Base-by-base conservation (phyloP, 2,113 vertebrate genomes). In the Etia nguti region DNA sequence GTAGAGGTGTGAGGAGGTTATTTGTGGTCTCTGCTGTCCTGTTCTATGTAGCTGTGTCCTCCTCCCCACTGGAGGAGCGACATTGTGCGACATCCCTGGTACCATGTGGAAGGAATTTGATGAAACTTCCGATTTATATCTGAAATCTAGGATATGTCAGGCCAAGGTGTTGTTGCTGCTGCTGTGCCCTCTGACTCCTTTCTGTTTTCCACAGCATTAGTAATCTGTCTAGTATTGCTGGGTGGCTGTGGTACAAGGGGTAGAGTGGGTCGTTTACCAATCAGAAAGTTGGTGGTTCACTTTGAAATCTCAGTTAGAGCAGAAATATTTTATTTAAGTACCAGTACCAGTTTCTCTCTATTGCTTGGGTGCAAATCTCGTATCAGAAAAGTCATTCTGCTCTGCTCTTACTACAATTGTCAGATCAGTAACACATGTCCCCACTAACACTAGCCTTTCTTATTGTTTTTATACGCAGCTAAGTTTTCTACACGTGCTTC, bases 401-500 rank as follows among this genome's bases (percentile, higher is more conserved):
- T 62, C 59, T 36, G 6, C 10, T 36, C 59, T 34, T 34, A 34
- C 59, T 62, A 29, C 29, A 62, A 0, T 34, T 62, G 18, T 36
- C 59, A 36, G 2, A n/a, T 65, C 59, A 65, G 60, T n/a, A 34
- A n/a, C 60, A 2, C 31, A 0, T 4, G 60, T 65, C 18, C 60
- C 34, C 60, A 13, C 60, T 34, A 65, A n/a, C 60, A 65, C 60
- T 0, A 8, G 31, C 34, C 60, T 1, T 65, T 36, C 60, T 65
- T 1, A 36, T 29, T 60, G 57, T 60, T 18, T 60, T 60, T 2
- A 18, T 60, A 60, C 26, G n/a, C 60, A n/a, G 60, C 60, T 36
- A 0, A 65, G 8, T 0, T n/a, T 65, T 65, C 60, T 65, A 38
- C 31, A 65, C 2, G 2, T 1, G 31, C 60, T 65, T n/a, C 18